Evolutionary conservation across 2,888 invertebrate species (phyloP).

Genomic region (Monoplex corrugatus): DNA sequence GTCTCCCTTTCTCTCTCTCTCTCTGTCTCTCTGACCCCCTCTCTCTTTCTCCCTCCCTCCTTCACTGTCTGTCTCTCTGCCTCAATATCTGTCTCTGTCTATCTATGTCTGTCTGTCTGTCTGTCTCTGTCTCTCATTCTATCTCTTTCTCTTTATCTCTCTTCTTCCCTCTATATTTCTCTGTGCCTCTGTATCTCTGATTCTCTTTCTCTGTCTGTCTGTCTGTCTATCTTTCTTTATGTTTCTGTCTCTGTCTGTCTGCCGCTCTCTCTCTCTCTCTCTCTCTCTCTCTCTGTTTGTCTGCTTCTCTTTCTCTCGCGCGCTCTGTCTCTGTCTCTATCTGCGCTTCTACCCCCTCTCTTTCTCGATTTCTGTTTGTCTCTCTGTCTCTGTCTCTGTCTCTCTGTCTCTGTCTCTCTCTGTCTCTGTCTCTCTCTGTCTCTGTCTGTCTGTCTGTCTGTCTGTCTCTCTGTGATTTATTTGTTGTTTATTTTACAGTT

Average conservation of each 20-base stretch:
- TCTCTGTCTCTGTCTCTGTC: slow-evolving; percentile 6
- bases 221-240: too few relatives aligned
- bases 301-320: too few relatives aligned
- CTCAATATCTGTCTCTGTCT: not conserved
- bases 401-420: not conserved
- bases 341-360: not conserved
- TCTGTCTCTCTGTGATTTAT: not conserved
- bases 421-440: not conserved
- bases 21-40: not conserved
- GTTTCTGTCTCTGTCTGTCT: too few relatives aligned
- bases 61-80: not conserved
- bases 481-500: too few relatives aligned
- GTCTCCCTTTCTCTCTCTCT: not conserved
- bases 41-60: not conserved
- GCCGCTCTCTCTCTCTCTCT: too few relatives aligned
- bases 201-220: too few relatives aligned
- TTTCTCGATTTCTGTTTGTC: not conserved
- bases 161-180: too few relatives aligned
- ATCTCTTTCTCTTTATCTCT: too few relatives aligned
- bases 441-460: not conserved
- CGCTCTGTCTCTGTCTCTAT: slow-evolving; percentile 1
- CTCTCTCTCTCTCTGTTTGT: too few relatives aligned
- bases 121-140: too few relatives aligned
- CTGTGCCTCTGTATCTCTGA: too few relatives aligned
- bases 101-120: not conserved